These are phyloP conservation scores for Prosapia bicincta DNA, from an alignment of 2,888 invertebrate genomes.

Conservation along the genomic window DNA sequence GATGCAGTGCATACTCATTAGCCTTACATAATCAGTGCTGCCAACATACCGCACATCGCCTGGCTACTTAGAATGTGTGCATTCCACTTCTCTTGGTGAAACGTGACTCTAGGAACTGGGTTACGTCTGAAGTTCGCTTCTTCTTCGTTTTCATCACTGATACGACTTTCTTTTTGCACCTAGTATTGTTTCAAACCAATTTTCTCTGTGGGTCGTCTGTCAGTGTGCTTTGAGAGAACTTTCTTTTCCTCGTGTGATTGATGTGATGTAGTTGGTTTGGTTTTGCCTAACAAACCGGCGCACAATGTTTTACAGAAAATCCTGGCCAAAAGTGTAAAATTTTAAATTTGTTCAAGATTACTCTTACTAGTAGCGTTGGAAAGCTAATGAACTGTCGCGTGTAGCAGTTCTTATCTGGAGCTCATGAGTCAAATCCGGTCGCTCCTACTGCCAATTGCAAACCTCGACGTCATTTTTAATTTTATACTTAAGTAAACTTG, in stretches of 20 bases:
- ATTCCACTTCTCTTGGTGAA: background rate
- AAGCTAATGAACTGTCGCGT: too few relatives aligned
- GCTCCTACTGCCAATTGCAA: too few relatives aligned
- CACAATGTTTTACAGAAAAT: too few relatives aligned
- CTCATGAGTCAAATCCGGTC: too few relatives aligned
- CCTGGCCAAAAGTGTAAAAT: too few relatives aligned
- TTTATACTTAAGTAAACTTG: too few relatives aligned
- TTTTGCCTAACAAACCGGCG: too few relatives aligned
- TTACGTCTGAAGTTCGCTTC: background rate
- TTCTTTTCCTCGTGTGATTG: background rate
- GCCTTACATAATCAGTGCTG: background rate
- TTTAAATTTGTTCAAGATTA: too few relatives aligned
- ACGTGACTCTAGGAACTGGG: background rate
- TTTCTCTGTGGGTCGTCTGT: background rate
- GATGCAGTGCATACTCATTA: background rate
- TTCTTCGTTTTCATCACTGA: background rate
- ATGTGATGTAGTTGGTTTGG: background rate
- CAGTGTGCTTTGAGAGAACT: background rate
- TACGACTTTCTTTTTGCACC: background rate
- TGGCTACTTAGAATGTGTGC: background rate
- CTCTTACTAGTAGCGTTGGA: too few relatives aligned
- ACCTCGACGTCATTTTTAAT: too few relatives aligned
- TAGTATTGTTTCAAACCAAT: background rate
- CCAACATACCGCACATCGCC: background rate
- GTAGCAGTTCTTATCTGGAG: too few relatives aligned